Conservation (phyloP, 2,888 invertebrate species). For the Drosophila yooni region DNA sequence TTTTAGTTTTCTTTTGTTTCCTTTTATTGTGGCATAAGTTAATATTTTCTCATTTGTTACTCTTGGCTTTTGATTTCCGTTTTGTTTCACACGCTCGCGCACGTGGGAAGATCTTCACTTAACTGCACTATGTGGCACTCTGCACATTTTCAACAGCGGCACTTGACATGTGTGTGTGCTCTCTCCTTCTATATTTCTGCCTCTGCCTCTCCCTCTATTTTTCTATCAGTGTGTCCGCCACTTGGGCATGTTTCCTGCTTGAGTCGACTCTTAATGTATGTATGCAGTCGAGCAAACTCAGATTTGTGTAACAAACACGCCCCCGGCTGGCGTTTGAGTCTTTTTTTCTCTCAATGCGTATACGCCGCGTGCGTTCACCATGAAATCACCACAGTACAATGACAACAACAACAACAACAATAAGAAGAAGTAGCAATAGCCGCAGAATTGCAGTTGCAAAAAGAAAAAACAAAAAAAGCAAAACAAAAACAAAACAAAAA, state of each 20-base stretch:
- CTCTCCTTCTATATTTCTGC: constrained; percentile 3
- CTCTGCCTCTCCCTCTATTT: neutral
- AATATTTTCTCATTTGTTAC: constrained; percentile 9
- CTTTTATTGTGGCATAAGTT: constrained; percentile 36
- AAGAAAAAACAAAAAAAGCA: neutral
- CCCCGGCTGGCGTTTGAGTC: neutral
- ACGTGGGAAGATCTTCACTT: constrained; percentile 74
- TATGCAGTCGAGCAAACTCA: constrained; percentile 32
- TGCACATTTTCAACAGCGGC: constrained; percentile 43
- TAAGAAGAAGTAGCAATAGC: constrained; percentile 3
- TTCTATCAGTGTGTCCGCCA: constrained; percentile 66
- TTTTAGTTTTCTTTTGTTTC: constrained; percentile 20
- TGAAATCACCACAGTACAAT: constrained; percentile 64
- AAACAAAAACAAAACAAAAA: constrained; percentile 15
- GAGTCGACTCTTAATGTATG: constrained; percentile 28
- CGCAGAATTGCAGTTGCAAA: constrained; percentile 25
- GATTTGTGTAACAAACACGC: constrained; percentile 38
- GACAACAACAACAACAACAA: constrained; percentile 41
- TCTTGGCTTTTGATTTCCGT: constrained; percentile 50
- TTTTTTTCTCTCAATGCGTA: constrained; percentile 58
- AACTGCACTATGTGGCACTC: constrained; percentile 59
- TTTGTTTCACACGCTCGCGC: constrained; percentile 70
- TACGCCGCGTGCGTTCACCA: constrained; percentile 69
- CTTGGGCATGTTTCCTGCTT: constrained; percentile 77
- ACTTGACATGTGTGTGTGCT: constrained; percentile 63